phyloP scores from a whole-genome alignment of 2,797 vertebrate genomes.

The Pipistrellus pygmaeus region DNA sequence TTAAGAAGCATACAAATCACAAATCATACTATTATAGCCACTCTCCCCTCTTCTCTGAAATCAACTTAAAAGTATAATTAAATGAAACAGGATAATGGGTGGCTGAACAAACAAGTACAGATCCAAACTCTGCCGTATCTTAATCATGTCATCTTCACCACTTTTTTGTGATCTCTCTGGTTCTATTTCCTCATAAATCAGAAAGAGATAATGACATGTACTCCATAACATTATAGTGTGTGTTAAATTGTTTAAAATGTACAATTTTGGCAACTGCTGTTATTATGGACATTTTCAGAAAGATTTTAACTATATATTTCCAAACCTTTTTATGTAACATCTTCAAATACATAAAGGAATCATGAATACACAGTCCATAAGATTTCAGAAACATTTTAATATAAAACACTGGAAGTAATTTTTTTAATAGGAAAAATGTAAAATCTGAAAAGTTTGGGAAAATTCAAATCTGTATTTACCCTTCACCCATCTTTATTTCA shows the following conservation, averaged over 20 bases:
- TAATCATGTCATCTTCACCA: background rate
- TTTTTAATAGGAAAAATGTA: background rate
- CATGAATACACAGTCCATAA: background rate
- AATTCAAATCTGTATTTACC: background rate
- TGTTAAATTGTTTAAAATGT: background rate
- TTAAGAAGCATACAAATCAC: background rate
- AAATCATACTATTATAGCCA: background rate
- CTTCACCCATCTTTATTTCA: background rate
- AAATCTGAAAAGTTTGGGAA: background rate
- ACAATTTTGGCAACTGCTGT: background rate
- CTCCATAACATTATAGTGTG: accelerated
- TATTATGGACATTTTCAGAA: background rate
- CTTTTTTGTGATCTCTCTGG: accelerated
- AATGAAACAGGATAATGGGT: background rate
- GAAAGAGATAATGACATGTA: background rate
- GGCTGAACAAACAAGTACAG: background rate
- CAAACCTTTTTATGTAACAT: background rate
- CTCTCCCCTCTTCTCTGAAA: no score
- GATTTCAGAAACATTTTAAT: background rate
- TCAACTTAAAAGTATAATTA: background rate
- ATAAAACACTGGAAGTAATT: background rate
- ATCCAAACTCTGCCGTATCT: background rate
- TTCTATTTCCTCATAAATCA: background rate
- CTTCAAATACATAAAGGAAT: background rate
- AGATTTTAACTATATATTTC: background rate